phyloP scores from a whole-genome alignment of 1,140 invertebrate genomes.

The Argopecten irradians region DNA sequence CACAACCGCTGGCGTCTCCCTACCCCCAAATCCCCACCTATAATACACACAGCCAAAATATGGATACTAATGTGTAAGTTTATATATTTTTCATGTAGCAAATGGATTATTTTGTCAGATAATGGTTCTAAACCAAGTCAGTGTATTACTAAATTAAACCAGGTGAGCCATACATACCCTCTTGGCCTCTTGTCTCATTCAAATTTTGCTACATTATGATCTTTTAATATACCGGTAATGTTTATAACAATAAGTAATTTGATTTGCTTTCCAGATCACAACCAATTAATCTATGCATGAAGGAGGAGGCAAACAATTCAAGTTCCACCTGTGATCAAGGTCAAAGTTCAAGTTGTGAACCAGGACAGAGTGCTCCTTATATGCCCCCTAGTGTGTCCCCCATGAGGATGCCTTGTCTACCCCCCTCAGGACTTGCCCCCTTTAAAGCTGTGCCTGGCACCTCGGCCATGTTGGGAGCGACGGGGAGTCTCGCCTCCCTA shows the following conservation, averaged over 20 bases:
- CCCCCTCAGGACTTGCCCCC: neutral
- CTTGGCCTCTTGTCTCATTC: no score
- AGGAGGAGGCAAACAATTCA: neutral
- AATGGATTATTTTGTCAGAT: no score
- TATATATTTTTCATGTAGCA: no score
- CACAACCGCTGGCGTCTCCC: conserved; percentile 28
- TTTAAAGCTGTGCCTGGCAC: neutral
- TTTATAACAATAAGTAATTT: no score
- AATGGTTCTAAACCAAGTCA: no score
- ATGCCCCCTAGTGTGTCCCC: neutral
- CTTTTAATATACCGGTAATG: no score
- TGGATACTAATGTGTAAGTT: conserved; percentile 26
- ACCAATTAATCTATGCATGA: neutral
- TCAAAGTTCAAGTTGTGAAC: neutral
- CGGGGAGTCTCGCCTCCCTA: neutral
- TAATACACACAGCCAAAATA: conserved; percentile 18
- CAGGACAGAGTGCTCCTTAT: neutral
- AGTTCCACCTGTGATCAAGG: neutral
- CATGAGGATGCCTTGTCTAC: neutral
- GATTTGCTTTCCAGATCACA: neutral
- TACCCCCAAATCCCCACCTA: conserved; percentile 31
- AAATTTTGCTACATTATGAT: no score
- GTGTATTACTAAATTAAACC: no score
- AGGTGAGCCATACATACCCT: no score
- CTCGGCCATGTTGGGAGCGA: neutral